Base-by-base conservation (phyloP, 2,797 vertebrate genomes). In the Lutjanus campechanus region DNA sequence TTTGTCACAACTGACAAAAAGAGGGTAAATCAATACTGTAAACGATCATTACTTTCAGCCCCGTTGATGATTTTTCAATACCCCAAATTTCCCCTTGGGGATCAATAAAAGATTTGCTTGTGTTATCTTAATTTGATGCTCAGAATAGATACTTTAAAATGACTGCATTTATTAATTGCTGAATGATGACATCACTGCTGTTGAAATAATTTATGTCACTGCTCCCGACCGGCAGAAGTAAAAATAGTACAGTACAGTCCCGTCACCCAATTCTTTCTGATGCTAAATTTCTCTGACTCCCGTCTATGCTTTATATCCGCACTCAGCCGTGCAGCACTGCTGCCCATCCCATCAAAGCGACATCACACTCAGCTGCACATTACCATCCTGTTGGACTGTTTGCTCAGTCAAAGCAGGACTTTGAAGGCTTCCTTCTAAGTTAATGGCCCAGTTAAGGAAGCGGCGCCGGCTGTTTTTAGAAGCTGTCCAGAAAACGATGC, bases 361-460 rank as follows among this genome's bases (percentile, higher is more conserved):
- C 80, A 65, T 82, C 73, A 64, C 71, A 54, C 69, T 74, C 83
- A 72, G 70, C 77, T 40, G 81, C 80, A 76, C 84, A 73, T 85
- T 82, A 60, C 5, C 64, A 11, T 88, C 83, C 83, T 55, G 79
- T 73, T 68, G 78, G 84, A 87, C 83, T 75, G 73, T 85, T 86
- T 86, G 85, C 81, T 91, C 82, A 82, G 87, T 82, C 82, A 67
- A 73, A 82, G 85, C 80, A 49, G 76, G 81, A 80, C 86, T 88
- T 88, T 91, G 80, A 91, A 86, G 78, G 82, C 77, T 82, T 73
- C 86, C 82, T 83, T 88, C 76, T n/a, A 65, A 85, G 83, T 83
- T 92, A 92, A 93, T 90, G 91, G 90, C 86, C 87, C 90, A 82
- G 90, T 90, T 92, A 90, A 90, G 79, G 79, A 87, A 83, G 77